phyloP scores from a whole-genome alignment of 2,797 vertebrate species.

The Schizopygopsis pylzovi region DNA sequence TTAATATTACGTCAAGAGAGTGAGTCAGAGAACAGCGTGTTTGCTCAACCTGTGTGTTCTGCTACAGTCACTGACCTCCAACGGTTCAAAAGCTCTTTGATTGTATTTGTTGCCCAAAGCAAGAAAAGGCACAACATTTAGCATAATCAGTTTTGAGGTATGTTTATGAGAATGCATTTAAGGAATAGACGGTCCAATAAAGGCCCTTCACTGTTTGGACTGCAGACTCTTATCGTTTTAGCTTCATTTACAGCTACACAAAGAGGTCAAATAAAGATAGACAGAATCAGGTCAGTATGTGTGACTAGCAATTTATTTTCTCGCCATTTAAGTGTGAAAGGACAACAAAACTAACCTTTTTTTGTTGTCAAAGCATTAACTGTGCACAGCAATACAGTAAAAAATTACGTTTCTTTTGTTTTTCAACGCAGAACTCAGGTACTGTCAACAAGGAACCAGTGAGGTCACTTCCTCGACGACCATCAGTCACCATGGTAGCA shows the following conservation, averaged over 20 bases:
- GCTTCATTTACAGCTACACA: constrained; percentile 47
- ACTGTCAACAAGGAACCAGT: constrained; percentile 86
- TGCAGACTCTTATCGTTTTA: constrained; percentile 53
- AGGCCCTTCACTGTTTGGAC: constrained; percentile 31
- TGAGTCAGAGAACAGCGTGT: constrained; percentile 56
- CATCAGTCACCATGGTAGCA: constrained; percentile 92
- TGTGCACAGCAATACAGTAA: background rate
- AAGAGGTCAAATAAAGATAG: constrained; percentile 48
- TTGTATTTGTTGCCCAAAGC: constrained; percentile 32
- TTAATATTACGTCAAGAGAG: constrained; percentile 46
- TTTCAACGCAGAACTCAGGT: constrained; percentile 84
- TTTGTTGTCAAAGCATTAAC: background rate
- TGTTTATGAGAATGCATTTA: constrained; percentile 16
- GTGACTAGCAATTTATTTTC: constrained; percentile 34
- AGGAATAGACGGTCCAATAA: background rate
- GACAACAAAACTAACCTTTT: background rate
- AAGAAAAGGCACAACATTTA: constrained; percentile 38
- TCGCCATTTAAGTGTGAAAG: background rate
- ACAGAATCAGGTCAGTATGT: constrained; percentile 34
- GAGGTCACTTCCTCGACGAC: constrained; percentile 92
- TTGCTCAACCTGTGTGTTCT: constrained; percentile 60
- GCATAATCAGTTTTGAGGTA: constrained; percentile 7
- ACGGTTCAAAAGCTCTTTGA: constrained; percentile 45
- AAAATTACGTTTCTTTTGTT: constrained; percentile 4
- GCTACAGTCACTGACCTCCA: constrained; percentile 44